Evolutionary conservation across 2,888 invertebrate genomes (phyloP), one percentile per base, ranked within the genome.

Genomic region (Matsumyia berberina): DNA sequence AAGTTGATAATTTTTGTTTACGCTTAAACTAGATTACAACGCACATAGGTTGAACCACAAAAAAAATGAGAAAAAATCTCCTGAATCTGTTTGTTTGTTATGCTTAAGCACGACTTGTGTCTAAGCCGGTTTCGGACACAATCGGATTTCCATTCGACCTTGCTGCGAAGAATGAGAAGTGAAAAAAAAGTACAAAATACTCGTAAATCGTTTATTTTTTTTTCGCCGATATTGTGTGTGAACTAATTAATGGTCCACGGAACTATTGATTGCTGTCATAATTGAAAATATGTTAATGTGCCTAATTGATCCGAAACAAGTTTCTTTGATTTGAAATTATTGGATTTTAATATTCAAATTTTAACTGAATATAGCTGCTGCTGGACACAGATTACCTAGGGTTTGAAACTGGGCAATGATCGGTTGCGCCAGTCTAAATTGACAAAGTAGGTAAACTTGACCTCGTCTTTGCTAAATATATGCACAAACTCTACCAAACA

Each of bases 1-100:
- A 8, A 37, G 58, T 17, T 72, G 55, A 64, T 64, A 44, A 55
- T 37, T 55, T 24, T 64, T 74, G 60, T 74, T 74, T 64, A 74
- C 73, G 73, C 44, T 55, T 73, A 62, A 73, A 64, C 53, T 46
- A 35, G 62, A 64, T 74, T 64, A 74, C 62, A 42, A 55, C 39
- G 39, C 39, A 62, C 7, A 42, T 49, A 33, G 4, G 7, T 17
- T 19, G 1, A 4, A 35, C 42, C 7, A 17, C 24, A 11, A 11
- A 11, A 11, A 33, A 57, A 46, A n/a, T n/a, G 35, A 15, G 12
- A 19, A 55, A 69, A 33, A 33, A 5, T 70, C 57, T 58, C n/a
- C 46, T 57, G 15, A 31, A 24, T 72, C n/a, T 49, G 17, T 51
- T 60, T 42, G 33, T 17, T 29, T 51, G 60, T 12, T 31, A 29